These are phyloP conservation scores for Willowsia nigromaculata DNA, from an alignment of 2,888 invertebrate genomes.

Conservation along the genomic window DNA sequence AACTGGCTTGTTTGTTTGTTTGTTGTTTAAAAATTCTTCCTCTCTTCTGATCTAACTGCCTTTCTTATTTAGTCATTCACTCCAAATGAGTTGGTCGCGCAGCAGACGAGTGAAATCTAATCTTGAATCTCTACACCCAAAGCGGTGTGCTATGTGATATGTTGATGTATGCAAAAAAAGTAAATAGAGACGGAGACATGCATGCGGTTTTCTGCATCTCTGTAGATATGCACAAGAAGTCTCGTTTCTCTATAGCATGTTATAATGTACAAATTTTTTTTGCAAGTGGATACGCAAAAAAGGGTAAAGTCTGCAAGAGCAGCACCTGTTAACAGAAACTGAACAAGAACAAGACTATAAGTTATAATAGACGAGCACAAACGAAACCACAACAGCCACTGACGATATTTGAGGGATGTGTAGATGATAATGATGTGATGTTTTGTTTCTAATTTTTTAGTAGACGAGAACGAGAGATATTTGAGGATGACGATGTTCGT, in stretches of 20 bases:
- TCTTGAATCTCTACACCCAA: background rate
- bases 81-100: background rate
- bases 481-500: background rate
- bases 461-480: background rate
- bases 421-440: background rate
- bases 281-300: background rate
- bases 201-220: background rate
- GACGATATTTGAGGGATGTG: background rate
- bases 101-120: background rate
- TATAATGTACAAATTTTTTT: background rate
- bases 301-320: background rate
- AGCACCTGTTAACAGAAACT: background rate
- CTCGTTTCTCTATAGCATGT: background rate
- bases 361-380: background rate
- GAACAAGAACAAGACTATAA: too few species aligned
- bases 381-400: background rate
- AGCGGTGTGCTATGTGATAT: background rate
- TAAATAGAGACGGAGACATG: background rate
- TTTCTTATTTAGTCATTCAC: constrained; percentile 26
- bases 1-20: background rate
- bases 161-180: background rate
- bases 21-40: background rate
- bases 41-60: background rate
- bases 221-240: too few species aligned
- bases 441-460: background rate